Conservation (phyloP, 2,113 vertebrate species). For the Hymenochirus boettgeri region DNA sequence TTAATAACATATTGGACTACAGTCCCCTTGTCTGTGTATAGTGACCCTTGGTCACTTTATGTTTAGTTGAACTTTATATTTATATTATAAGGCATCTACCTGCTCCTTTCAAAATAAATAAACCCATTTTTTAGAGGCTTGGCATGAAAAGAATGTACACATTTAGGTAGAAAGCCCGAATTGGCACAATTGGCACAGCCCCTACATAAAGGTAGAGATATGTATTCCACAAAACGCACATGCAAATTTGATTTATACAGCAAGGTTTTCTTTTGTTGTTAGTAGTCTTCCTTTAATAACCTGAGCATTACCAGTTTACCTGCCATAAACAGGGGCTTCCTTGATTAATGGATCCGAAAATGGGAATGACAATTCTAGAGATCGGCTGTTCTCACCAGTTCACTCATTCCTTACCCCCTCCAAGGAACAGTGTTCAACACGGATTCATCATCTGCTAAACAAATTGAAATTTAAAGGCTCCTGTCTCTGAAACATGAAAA, state of each 20-base stretch:
- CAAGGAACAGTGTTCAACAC: slow-evolving; percentile 10
- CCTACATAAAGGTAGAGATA: too few species aligned
- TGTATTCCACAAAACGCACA: too few species aligned
- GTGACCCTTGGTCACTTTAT: too few species aligned
- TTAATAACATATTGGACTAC: too few species aligned
- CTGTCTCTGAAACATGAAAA: slow-evolving; percentile 48
- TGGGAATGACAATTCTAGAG: slow-evolving; percentile 14
- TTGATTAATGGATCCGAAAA: slow-evolving; percentile 31
- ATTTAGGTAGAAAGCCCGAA: too few species aligned
- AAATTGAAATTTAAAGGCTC: slow-evolving; percentile 55
- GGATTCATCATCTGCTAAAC: slow-evolving; percentile 50
- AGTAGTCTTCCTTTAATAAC: not conserved
- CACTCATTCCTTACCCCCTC: slow-evolving; percentile 29
- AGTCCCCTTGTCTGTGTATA: too few species aligned
- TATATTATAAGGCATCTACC: too few species aligned
- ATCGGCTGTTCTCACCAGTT: slow-evolving; percentile 1
- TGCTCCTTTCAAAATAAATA: too few species aligned
- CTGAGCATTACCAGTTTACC: not conserved
- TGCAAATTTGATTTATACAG: not conserved
- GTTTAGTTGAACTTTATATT: too few species aligned
- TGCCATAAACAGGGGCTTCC: slow-evolving; percentile 9
- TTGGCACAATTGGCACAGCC: too few species aligned
- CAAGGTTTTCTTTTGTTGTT: not conserved
- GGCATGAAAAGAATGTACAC: too few species aligned
- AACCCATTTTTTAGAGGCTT: too few species aligned